phyloP scores from a whole-genome alignment of 1,140 invertebrate species.

The Rhopalosiphum maidis region DNA sequence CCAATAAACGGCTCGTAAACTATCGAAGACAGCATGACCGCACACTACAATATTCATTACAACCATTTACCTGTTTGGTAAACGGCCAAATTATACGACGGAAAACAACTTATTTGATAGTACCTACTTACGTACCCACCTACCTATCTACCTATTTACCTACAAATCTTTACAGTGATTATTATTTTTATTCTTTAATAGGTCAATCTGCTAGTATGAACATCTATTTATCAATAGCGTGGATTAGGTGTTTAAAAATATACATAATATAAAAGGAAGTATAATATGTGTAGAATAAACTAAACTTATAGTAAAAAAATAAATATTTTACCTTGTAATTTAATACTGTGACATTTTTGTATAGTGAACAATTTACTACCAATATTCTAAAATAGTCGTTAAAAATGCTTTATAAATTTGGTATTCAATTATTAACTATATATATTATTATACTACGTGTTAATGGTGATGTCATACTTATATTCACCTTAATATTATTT shows the following conservation, averaged over 20 bases:
- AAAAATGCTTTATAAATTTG: background rate
- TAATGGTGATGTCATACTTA: background rate
- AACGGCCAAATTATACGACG: constrained; percentile 1
- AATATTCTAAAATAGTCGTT: background rate
- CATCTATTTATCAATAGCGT: background rate
- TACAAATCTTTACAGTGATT: background rate
- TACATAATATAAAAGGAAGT: background rate
- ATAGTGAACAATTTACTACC: background rate
- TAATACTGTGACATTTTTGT: background rate
- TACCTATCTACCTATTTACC: background rate
- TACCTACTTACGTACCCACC: background rate
- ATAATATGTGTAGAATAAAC: background rate
- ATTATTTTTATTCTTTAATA: background rate
- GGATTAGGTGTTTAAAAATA: background rate
- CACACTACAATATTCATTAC: background rate
- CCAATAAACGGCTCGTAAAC: background rate
- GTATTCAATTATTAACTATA: background rate
- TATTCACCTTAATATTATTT: background rate
- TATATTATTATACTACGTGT: background rate
- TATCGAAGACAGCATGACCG: background rate
- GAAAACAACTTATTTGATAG: background rate
- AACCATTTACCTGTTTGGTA: constrained; percentile 11
- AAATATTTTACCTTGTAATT: background rate
- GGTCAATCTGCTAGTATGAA: background rate
- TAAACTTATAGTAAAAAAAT: background rate